Evolutionary conservation across 2,797 vertebrate species (phyloP), one percentile per base, ranked within the genome.

Genomic region (Neosilurus hyrtlii): DNA sequence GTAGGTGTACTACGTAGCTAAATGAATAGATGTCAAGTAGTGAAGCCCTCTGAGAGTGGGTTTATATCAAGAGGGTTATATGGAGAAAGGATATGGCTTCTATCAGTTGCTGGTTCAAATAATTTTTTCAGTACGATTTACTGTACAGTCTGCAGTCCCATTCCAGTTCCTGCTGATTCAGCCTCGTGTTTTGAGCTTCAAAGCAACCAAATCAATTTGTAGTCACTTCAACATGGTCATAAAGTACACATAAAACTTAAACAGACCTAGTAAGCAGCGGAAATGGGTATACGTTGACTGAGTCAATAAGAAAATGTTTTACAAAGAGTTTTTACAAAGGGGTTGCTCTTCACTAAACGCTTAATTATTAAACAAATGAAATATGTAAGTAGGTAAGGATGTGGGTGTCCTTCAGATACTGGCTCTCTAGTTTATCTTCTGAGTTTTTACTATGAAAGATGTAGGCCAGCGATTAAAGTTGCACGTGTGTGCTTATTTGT

Each of bases 401-500:
- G 8, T 16, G 7, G 26, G 51, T 26, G n/a, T 18, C 24, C 51
- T 72, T 72, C 52, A 73, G 71, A 54, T 52, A 18, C 15, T 4
- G 71, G 24, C 24, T 73, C 73, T 59, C 18, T 6, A 12, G 20
- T 35, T 35, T 20, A 10, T 75, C 37, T 63, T 51, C 8, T 49
- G 30, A 43, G 59, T 63, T 78, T 51, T 63, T 59, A 51, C 57
- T n/a, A 2, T 61, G 22, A 65, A 79, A 54, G 66, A 24, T 74
- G 43, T 67, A 70, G 66, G 56, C 37, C 12, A 68, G 76, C 30
- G 62, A 57, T 22, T 52, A 57, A 30, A 56, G 16, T 22, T 57
- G 43, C 4, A 4, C 57, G 30, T 9, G 30, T 82, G 62, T 83
- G 49, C 83, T 59, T 72, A 22, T 76, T 61, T n/a, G 26, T 57